Conservation (phyloP, 2,113 vertebrate genomes). For the Oreochromis aureus region DNA sequence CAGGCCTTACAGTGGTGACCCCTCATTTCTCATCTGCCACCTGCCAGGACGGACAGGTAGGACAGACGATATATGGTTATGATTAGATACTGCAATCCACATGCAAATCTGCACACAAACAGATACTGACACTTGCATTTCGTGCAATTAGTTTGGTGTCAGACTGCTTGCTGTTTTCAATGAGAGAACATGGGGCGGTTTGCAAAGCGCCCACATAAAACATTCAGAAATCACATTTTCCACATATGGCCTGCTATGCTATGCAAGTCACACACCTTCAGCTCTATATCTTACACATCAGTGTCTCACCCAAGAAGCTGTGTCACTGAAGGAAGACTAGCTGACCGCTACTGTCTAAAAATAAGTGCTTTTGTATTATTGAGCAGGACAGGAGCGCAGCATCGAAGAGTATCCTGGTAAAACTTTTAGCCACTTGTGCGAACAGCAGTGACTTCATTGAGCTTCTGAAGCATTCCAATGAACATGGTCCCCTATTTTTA, state of each 20-base stretch:
- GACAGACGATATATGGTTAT: not conserved
- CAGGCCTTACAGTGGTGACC: not conserved
- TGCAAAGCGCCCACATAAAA: not conserved
- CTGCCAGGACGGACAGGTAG: not conserved
- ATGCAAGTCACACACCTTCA: not conserved
- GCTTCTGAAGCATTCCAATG: conserved; percentile 39
- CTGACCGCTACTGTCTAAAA: conserved; percentile 28
- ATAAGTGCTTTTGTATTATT: conserved; percentile 45
- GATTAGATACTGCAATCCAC: not conserved
- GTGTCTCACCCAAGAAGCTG: not conserved
- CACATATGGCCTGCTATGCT: not conserved
- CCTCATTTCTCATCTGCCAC: not conserved
- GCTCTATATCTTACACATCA: not conserved
- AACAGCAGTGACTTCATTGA: conserved; percentile 24
- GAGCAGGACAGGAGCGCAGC: not conserved
- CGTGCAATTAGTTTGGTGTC: not conserved
- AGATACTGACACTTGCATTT: not conserved
- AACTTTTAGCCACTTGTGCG: not conserved
- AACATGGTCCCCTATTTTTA: conserved; percentile 58
- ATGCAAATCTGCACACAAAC: not conserved
- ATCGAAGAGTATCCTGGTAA: not conserved
- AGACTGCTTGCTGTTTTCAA: not conserved
- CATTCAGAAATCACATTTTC: conserved; percentile 15
- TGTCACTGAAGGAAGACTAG: not conserved
- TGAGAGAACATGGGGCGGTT: not conserved